Evolutionary conservation across 2,888 invertebrate genomes (phyloP).

Genomic region (Leptura quadrifasciata): DNA sequence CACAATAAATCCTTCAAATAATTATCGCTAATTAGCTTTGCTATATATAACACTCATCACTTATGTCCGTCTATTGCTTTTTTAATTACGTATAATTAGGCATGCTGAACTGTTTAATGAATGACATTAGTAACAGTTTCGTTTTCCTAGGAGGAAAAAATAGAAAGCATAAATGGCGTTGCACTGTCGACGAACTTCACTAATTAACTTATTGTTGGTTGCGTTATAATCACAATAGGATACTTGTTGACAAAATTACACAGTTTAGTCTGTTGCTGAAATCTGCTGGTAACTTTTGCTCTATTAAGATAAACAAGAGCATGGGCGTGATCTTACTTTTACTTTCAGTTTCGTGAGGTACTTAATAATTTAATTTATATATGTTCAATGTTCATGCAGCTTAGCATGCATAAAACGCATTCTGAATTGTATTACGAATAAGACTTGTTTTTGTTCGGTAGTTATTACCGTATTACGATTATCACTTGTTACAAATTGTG

Average conservation of each 20-base stretch:
- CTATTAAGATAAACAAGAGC: slow-evolving; percentile 32
- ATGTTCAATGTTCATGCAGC: slow-evolving; percentile 24
- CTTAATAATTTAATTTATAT: slow-evolving; percentile 43
- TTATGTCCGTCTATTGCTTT: not conserved
- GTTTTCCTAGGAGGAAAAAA: slow-evolving; percentile 34
- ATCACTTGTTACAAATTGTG: too few species aligned
- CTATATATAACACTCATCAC: slow-evolving; percentile 7
- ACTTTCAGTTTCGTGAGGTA: slow-evolving; percentile 48
- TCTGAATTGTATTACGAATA: not conserved
- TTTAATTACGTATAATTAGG: not conserved
- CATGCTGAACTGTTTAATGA: slow-evolving; percentile 3
- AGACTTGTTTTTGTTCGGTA: not conserved
- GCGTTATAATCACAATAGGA: slow-evolving; percentile 35
- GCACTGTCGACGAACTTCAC: slow-evolving; percentile 22
- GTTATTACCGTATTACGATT: too few species aligned
- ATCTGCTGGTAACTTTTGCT: slow-evolving; percentile 26
- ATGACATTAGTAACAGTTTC: slow-evolving; percentile 25
- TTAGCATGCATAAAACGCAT: not conserved
- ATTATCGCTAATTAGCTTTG: slow-evolving; percentile 1
- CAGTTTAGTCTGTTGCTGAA: slow-evolving; percentile 33
- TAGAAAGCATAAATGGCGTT: slow-evolving; percentile 29
- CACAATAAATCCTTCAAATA: slow-evolving; percentile 7
- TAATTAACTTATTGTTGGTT: slow-evolving; percentile 38
- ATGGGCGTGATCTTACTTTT: slow-evolving; percentile 49
- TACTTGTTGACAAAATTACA: slow-evolving; percentile 43